Base-by-base conservation (phyloP, 2,797 vertebrate genomes). In the Epinephelus coioides region DNA sequence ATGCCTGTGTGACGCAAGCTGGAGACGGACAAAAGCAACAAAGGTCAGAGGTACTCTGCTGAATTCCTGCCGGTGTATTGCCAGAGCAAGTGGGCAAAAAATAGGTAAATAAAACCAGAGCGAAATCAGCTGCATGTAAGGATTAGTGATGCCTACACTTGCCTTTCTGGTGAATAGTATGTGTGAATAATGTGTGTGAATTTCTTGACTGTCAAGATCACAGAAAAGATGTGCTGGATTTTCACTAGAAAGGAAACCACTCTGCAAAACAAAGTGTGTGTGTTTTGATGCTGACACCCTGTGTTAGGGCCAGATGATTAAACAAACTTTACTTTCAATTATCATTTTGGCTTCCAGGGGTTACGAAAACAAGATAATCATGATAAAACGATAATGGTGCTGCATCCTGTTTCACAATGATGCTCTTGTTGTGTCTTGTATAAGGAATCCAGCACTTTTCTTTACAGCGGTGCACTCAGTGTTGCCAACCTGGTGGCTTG, bases 1-100 rank as follows among this genome's bases (percentile, higher is more conserved):
- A 3, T 38, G 44, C 3, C 21, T 19, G 30, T 51, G 69, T 88
- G 84, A 88, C 63, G 51, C 63, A 87, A 77, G 40, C 54, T 7
- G 4, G 47, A 68, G 67, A 9, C 2, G 34, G 46, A 81, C 83
- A 79, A 79, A 86, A 64, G 63, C 49, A 25, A 2, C 2, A 0
- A 14, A 65, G 77, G 81, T 46, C 64, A 73, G 60, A 82, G 83
- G 65, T 68, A 40, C 2, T 17, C 25, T 0, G 9, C 57, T 83
- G 3, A 56, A 40, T 76, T 40, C 44, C 6, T 34, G 23, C 25
- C 23, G 18, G 27, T 40, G 34, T 18, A 18, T 15, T 25, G 53
- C 44, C 18, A 6, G 23, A 53, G 44, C 8, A 50, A 55, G 46
- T 67, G 54, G 2, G 2, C 55, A 27, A 30, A 13, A 25, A 46